Conservation (phyloP, 2,797 vertebrate genomes). For the Hippoglossus hippoglossus region DNA sequence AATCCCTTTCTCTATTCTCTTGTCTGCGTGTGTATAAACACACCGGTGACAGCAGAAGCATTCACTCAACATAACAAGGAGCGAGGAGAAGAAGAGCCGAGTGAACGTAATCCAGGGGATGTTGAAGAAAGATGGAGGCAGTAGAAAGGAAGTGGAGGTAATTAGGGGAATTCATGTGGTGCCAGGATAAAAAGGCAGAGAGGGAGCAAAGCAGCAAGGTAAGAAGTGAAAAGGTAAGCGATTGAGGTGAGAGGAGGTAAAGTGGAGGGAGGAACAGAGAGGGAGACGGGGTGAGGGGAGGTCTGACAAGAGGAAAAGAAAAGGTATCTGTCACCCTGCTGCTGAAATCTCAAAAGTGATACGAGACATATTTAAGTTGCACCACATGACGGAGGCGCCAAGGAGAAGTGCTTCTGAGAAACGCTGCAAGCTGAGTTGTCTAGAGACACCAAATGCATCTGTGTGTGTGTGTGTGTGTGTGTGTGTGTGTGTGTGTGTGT, state of each 20-base stretch:
- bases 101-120: constrained; percentile 35
- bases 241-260: background rate
- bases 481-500: background rate
- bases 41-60: constrained; percentile 26
- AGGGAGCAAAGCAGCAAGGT: background rate
- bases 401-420: constrained; percentile 18
- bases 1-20: constrained; percentile 54
- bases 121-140: constrained; percentile 8
- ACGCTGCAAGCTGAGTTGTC: constrained; percentile 10
- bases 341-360: constrained; percentile 29
- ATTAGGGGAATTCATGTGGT: constrained; percentile 24
- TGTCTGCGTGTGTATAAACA: constrained; percentile 21
- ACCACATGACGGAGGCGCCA: background rate
- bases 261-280: background rate
- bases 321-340: constrained; percentile 1
- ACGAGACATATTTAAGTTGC: constrained; percentile 12
- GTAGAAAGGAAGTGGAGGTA: constrained; percentile 22
- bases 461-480: too few species aligned
- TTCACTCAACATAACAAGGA: constrained; percentile 39
- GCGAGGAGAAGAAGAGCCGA: constrained; percentile 16
- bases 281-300: background rate
- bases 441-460: constrained; percentile 2
- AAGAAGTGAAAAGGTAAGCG: constrained; percentile 8
- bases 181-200: constrained; percentile 1
- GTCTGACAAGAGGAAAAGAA: constrained; percentile 23